Evolutionary conservation across 2,113 vertebrate species (phyloP), one percentile per base, ranked within the genome.

Genomic region (Perccottus glenii): DNA sequence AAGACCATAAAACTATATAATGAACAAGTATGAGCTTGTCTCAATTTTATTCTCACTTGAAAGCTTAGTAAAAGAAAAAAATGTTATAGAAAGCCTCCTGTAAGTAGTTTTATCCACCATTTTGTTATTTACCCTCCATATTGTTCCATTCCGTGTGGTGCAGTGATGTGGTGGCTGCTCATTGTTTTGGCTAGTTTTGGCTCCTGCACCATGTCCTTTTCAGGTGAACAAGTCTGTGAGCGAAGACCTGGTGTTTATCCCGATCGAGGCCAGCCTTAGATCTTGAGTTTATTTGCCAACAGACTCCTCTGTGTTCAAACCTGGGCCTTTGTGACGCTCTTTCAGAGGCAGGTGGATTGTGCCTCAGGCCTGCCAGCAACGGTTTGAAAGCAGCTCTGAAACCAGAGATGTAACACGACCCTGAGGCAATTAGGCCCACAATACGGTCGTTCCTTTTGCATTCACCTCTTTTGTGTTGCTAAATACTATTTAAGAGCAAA

Each of bases 371-470:
- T 80, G 87, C 62, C 81, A 67, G 83, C 87, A 81, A 89, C 84
- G 81, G 82, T 87, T 89, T 93, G 91, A 93, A 92, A 92, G 90
- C 88, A 80, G 81, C 83, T 77, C 87, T 78, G 92, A 92, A 93
- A 93, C 90, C 62, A 49, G 91, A 93, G 86, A 83, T 66, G 92
- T 88, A 92, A 93, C 86, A 35, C 35, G 73, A 93, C 88, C 90
- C 84, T 5, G 76, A 82, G 91, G 90, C 92, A 93, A 93, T 93
- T 93, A 92, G 91, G 85, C 71, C 87, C 86, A 93, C 90, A 93
- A 92, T 92, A 78, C 82, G 63, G 76, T 78, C 32, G 73, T 86
- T 90, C 86, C 87, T 89, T 87, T 81, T 27, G 50, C 75, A 76
- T 85, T 87, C 73, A 48, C 72, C 68, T 77, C 88, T 85, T 91